Evolutionary conservation across 2,888 invertebrate genomes (phyloP).

Genomic region (Drosophila lutescens): DNA sequence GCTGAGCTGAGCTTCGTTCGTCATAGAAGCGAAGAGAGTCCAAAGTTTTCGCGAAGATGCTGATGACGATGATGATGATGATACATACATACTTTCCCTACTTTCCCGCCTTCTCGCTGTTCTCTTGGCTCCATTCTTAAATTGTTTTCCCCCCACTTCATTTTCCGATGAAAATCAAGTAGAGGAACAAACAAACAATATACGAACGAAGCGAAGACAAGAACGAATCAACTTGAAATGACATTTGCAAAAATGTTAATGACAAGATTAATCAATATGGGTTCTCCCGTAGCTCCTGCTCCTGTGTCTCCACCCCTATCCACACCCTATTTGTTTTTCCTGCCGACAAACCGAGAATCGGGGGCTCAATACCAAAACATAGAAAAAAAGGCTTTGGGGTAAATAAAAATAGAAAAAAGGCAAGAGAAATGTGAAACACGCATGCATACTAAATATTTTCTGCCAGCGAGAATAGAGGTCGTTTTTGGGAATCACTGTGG

Average conservation of each 20-base stretch:
- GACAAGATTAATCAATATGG: constrained; percentile 77
- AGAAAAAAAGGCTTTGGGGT: constrained; percentile 9
- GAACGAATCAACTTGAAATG: constrained; percentile 70
- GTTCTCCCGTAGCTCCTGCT: neutral
- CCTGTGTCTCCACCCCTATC: neutral
- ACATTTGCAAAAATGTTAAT: constrained; percentile 79
- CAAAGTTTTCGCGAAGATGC: constrained; percentile 7
- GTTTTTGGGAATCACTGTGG: constrained; percentile 1
- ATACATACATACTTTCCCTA: constrained; percentile 12
- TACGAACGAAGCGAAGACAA: constrained; percentile 12
- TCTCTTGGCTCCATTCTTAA: constrained; percentile 2
- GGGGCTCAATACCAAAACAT: neutral
- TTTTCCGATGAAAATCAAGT: constrained; percentile 21
- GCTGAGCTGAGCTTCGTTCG: constrained; percentile 17
- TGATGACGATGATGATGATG: constrained; percentile 48
- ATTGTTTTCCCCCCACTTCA: constrained; percentile 32
- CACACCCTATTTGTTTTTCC: constrained; percentile 51
- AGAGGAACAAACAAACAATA: constrained; percentile 29
- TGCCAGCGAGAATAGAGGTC: constrained; percentile 3
- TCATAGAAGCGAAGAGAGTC: constrained; percentile 7
- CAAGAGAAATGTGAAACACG: constrained; percentile 57
- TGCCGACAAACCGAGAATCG: constrained; percentile 67
- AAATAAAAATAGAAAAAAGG: neutral
- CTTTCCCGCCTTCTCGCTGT: neutral
- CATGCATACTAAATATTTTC: constrained; percentile 67